Evolutionary conservation across 2,113 vertebrate genomes (phyloP).

Genomic region (Brevimyrus niger): DNA sequence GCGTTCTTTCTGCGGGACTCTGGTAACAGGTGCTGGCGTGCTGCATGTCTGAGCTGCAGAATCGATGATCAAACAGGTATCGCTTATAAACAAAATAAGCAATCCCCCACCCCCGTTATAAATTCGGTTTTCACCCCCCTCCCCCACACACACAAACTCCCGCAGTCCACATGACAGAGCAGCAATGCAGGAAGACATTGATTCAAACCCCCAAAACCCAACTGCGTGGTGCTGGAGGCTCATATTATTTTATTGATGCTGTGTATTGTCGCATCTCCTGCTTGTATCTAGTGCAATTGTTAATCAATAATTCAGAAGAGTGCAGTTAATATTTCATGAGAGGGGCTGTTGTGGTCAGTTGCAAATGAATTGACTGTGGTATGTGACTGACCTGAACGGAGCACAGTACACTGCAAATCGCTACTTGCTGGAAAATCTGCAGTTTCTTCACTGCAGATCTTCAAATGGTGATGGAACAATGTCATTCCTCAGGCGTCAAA

Average conservation of each 20-base stretch:
- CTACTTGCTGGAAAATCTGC: not conserved
- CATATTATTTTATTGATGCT: conserved; percentile 40
- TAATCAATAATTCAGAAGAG: conserved; percentile 72
- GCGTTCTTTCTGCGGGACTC: not conserved
- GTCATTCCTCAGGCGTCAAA: not conserved
- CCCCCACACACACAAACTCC: not conserved
- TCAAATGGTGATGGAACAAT: not conserved
- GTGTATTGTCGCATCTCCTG: conserved; percentile 57
- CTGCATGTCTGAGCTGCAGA: not conserved
- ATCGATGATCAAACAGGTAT: not conserved
- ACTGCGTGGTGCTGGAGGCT: conserved; percentile 31
- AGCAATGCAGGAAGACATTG: conserved; percentile 18
- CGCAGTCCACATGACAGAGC: not conserved
- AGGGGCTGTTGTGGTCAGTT: conserved; percentile 63
- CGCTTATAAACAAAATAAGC: not conserved
- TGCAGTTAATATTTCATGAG: conserved; percentile 64
- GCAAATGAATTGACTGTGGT: conserved; percentile 59
- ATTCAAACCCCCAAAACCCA: conserved; percentile 21
- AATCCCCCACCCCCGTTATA: not conserved
- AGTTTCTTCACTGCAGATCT: not conserved
- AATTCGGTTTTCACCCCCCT: not conserved
- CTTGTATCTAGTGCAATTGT: conserved; percentile 54
- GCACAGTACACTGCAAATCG: not conserved
- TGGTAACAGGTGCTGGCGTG: not conserved
- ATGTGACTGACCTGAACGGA: not conserved